phyloP scores from a whole-genome alignment of 2,113 vertebrate genomes.

The Solenodon paradoxus region DNA sequence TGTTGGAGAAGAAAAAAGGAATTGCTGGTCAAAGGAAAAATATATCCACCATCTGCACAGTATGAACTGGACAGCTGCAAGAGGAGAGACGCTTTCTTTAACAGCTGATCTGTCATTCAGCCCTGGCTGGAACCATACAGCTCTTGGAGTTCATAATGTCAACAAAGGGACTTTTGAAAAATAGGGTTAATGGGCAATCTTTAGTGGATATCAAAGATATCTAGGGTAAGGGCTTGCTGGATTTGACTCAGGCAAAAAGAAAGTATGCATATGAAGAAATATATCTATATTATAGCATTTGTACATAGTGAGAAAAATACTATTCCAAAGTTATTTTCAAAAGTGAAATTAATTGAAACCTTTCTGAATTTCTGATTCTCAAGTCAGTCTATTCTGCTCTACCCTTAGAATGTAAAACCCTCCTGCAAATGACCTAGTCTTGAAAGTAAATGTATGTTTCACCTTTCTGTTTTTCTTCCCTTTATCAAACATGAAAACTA shows the following conservation, averaged over 20 bases:
- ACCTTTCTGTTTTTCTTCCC: neutral
- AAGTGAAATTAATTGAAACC: neutral
- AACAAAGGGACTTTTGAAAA: constrained; percentile 33
- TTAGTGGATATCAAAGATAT: neutral
- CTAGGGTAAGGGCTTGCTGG: neutral
- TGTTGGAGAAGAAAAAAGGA: constrained; percentile 49
- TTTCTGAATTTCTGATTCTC: neutral
- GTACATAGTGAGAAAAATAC: neutral
- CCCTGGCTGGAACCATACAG: neutral
- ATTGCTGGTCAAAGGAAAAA: constrained; percentile 42
- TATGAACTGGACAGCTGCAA: constrained; percentile 55
- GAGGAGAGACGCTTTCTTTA: neutral
- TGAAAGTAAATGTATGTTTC: neutral
- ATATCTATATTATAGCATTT: neutral
- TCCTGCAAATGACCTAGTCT: neutral
- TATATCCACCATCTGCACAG: constrained; percentile 55
- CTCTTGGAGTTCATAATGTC: neutral
- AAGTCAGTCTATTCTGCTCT: neutral
- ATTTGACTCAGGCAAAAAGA: neutral
- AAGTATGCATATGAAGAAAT: neutral
- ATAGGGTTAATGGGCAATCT: neutral
- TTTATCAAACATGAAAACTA: neutral
- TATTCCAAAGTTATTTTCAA: constrained; percentile 8
- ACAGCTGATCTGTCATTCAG: constrained; percentile 36
- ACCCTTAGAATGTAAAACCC: neutral